These are phyloP conservation scores for Aphaenogaster ashmeadi DNA, from an alignment of 1,140 invertebrate genomes.

Conservation along the genomic window DNA sequence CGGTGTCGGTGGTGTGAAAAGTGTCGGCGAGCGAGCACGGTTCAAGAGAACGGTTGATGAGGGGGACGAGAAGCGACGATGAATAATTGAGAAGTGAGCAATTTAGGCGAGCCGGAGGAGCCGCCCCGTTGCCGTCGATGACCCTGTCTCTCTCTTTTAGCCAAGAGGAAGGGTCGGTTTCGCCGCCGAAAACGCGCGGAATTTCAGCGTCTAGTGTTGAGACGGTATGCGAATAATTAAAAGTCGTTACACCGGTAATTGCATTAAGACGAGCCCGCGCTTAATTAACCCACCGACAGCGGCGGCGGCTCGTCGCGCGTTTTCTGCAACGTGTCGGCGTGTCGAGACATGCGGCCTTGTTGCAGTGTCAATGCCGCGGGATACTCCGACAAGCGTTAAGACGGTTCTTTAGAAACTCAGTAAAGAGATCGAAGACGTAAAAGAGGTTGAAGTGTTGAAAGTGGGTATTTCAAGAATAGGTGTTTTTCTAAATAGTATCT, in stretches of 20 bases:
- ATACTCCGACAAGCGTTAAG: background rate
- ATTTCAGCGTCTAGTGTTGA: constrained; percentile 68
- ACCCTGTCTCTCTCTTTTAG: constrained; percentile 19
- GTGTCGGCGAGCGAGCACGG: constrained; percentile 40
- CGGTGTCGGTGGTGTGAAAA: constrained; percentile 30
- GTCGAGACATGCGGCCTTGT: constrained; percentile 46
- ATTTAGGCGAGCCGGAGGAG: constrained; percentile 70
- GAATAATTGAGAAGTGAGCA: constrained; percentile 78
- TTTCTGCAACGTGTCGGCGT: constrained; percentile 10
- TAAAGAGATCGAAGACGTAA: background rate
- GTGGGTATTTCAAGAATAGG: background rate
- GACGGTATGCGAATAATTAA: constrained; percentile 78
- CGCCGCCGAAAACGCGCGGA: constrained; percentile 77
- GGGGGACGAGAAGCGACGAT: constrained; percentile 37
- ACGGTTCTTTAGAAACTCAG: constrained; percentile 7
- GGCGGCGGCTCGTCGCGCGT: constrained; percentile 26
- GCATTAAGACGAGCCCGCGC: constrained; percentile 78
- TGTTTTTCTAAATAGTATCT: background rate
- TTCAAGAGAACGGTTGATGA: constrained; percentile 23
- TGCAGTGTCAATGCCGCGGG: constrained; percentile 37
- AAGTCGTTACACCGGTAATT: constrained; percentile 80
- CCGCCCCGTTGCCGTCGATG: constrained; percentile 69
- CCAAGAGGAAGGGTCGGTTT: constrained; percentile 69
- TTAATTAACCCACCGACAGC: constrained; percentile 76
- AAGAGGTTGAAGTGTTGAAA: background rate